Base-by-base conservation (phyloP, 2,888 invertebrate species). In the Branchellion lobata region DNA sequence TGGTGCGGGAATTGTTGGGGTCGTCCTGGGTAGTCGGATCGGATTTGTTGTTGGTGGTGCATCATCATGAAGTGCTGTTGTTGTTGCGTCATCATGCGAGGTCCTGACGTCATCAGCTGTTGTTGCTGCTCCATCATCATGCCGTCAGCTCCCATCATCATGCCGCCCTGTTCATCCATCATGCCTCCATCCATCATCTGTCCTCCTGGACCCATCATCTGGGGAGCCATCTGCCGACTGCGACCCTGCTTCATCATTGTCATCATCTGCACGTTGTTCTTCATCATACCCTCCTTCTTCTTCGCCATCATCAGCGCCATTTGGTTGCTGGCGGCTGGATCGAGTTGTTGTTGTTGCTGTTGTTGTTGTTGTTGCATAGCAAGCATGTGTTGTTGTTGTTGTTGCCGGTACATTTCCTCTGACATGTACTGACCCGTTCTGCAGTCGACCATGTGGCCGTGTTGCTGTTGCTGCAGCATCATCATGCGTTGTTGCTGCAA, bases 371-470 rank as follows among this genome's bases (percentile, higher is more conserved):
- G 82, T 24, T 77, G 47, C 53, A 69, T 73, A 51, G 69, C 47
- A 2, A 72, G 18, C 34, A 65, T 69, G 14, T 65, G 57, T 53
- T 40, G 71, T 29, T 36, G 24, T 18, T 34, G 47, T 34, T 51
- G 65, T 40, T 61, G 78, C 40, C 57, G 71, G 65, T 80, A 73
- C 21, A 73, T 57, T 31, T 80, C 78, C 34, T 79, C 78, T 21
- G 40, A 79, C 34, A 78, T 47, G 78, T 40, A 69, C 75, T 53
- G 51, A 8, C 75, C 75, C 11, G 24, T 31, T 29, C 77, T 65
- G 61, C 61, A 57, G 86, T 83, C 86, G 87, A 83, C 85, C 86
- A 83, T 85, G 82, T 79, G 80, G 84, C 81, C 76, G 31, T 80
- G 79, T 33, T 82, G 82, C 24, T 79, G 61, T 27, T 68, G 75